Evolutionary conservation across 2,888 invertebrate genomes (phyloP), one percentile per base, ranked within the genome.

Genomic region (Mythimna loreyi): DNA sequence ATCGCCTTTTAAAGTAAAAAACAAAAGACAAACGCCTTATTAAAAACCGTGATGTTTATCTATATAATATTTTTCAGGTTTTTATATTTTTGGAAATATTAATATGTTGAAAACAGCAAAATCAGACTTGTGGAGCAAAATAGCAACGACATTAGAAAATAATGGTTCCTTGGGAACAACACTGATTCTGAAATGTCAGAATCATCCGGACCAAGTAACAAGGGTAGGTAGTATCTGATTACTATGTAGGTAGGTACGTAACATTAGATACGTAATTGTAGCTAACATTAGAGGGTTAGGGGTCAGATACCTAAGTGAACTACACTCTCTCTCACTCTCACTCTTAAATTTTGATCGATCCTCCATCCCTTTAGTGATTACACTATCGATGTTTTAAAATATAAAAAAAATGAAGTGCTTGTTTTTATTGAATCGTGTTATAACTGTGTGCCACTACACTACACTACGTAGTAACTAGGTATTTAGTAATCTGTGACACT

Each of bases 51-150:
- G 21, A 19, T 52, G 3, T 71, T 71, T 1, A 73, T 40, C 7
- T 45, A 21, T 45, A 30, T 52, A 8, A 19, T 16, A 33, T 56
- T 64, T 86, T 85, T 36, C 77, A 96, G 97, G 97, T 2, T 95
- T 98, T 68, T 97, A 96, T 85, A 96, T 97, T 49, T 96, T 97
- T 84, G 98, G 97, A 28, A 97, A 98, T 84, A 97, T 97, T 80
- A 88, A 94, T 6, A 93, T 95, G 62, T 85, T 97, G 7, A 94
- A 93, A 82, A 80, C 82, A 81, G 81, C 82, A 3, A 95, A 94
- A 59, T 96, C 96, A 19, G 79, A 89, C 19, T 89, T 97, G 30
- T 97, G 97, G 97, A 87, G 81, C 21, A 92, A 96, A 77, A 95
- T 97, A 28, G 93, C 94, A n/a, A 76, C 81, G 0, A 95, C 94